Conservation (phyloP, 2,113 vertebrate genomes). For the Calonectris borealis region DNA sequence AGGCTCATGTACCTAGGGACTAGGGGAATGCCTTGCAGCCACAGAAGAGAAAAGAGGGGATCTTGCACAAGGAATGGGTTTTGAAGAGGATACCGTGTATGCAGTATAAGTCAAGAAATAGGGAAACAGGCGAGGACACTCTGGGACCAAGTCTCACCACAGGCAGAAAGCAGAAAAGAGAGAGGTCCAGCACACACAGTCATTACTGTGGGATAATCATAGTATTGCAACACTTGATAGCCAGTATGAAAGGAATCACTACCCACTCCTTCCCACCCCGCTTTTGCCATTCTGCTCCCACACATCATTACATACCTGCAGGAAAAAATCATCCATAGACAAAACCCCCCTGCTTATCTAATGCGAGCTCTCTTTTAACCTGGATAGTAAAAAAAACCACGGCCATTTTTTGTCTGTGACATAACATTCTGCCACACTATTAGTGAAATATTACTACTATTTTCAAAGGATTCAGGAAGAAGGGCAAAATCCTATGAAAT, state of each 20-base stretch:
- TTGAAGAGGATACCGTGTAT: fast-evolving
- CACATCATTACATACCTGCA: neutral
- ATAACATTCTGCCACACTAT: neutral
- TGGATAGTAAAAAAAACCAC: neutral
- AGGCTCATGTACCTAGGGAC: neutral
- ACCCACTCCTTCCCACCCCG: neutral
- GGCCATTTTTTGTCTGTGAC: neutral
- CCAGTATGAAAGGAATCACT: neutral
- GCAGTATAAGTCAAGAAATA: neutral
- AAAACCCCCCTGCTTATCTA: neutral
- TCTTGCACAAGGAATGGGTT: fast-evolving
- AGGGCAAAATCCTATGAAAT: neutral
- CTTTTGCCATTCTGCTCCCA: neutral
- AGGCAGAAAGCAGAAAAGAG: neutral
- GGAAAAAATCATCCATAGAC: neutral
- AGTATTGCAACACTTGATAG: neutral
- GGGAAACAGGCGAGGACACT: fast-evolving
- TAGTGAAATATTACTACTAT: neutral
- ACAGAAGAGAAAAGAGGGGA: neutral
- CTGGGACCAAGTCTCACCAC: neutral
- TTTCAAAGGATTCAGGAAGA: neutral
- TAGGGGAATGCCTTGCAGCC: neutral
- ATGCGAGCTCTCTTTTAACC: neutral
- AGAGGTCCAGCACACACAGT: neutral
- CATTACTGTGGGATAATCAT: neutral